Conservation (phyloP, 2,113 vertebrate species). For the Phalacrocorax carbo region DNA sequence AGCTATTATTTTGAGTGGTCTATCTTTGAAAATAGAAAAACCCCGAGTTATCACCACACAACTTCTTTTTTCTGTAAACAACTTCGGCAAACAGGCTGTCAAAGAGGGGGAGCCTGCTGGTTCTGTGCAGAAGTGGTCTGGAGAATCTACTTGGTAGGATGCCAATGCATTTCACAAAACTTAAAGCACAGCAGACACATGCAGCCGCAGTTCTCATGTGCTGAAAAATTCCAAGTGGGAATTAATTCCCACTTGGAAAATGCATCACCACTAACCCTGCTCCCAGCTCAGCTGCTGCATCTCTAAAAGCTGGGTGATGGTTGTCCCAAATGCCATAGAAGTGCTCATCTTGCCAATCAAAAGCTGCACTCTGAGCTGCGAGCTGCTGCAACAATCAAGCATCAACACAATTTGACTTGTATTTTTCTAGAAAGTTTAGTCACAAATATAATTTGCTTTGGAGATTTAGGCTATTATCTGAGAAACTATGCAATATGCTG, state of each 20-base stretch:
- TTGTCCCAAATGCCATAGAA: neutral
- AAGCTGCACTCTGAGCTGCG: neutral
- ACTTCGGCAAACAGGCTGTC: neutral
- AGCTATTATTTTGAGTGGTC: slow-evolving; percentile 6
- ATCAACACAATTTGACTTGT: neutral
- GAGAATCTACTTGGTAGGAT: neutral
- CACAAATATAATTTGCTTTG: neutral
- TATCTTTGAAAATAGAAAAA: neutral
- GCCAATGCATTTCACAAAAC: neutral
- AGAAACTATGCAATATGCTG: neutral
- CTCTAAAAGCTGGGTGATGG: neutral
- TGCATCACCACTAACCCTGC: neutral
- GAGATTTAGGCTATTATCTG: neutral
- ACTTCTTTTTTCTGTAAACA: neutral
- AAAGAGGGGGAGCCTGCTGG: neutral
- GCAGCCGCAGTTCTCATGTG: fast-evolving
- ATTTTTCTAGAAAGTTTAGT: no score
- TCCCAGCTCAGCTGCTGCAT: neutral
- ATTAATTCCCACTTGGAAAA: neutral
- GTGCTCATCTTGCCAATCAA: neutral
- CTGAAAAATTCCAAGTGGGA: neutral
- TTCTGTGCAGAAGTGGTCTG: neutral
- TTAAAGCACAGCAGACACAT: slow-evolving; percentile 1
- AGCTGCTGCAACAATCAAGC: neutral
- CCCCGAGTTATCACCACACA: neutral